These are phyloP conservation scores for Sepioteuthis lessoniana DNA, from an alignment of 2,888 invertebrate species.

Conservation along the genomic window DNA sequence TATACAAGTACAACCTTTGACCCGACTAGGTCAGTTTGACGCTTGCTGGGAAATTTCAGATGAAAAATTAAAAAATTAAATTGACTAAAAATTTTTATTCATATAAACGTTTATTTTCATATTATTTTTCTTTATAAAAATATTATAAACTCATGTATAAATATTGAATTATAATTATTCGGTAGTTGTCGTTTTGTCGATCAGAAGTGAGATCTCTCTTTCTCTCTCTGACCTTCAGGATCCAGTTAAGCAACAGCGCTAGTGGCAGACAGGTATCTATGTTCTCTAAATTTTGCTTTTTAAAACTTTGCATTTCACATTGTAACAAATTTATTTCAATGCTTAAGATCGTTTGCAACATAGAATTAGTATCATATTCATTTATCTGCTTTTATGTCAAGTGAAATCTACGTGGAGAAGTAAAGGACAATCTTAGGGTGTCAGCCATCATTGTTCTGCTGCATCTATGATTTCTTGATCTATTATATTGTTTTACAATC, in stretches of 20 bases:
- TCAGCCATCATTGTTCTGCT: background rate
- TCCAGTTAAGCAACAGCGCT: constrained; percentile 37
- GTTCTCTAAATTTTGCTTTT: background rate
- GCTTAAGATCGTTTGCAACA: background rate
- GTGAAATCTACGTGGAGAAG: background rate
- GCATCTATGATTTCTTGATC: background rate
- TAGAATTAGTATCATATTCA: background rate
- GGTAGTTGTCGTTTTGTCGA: constrained; percentile 34
- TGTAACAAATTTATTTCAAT: background rate
- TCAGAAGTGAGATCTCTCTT: background rate
- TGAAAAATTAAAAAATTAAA: background rate
- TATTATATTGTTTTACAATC: too few species aligned
- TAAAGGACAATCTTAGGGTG: background rate
- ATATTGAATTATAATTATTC: background rate
- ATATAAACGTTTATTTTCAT: background rate
- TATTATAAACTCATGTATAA: background rate
- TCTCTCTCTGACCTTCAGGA: constrained; percentile 48
- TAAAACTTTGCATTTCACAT: background rate
- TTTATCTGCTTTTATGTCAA: background rate
- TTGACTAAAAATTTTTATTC: background rate
- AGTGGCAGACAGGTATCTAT: constrained; percentile 34
- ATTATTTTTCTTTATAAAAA: background rate
- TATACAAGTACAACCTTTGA: constrained; percentile 20
- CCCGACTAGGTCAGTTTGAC: background rate
- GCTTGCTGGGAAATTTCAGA: background rate